phyloP scores from a whole-genome alignment of 1,140 invertebrate genomes.

The Drosophila burlai region DNA sequence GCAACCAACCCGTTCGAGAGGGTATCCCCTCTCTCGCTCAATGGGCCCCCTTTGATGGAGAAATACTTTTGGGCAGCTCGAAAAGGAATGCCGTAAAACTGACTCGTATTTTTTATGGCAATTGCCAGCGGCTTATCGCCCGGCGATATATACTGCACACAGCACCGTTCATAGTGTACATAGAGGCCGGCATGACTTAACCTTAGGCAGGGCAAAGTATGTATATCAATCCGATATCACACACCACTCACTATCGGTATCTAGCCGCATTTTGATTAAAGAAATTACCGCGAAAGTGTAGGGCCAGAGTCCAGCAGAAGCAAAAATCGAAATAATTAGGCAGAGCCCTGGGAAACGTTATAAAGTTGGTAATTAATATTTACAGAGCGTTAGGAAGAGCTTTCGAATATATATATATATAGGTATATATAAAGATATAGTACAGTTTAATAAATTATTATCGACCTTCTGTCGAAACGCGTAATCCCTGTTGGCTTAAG shows the following conservation, averaged over 20 bases:
- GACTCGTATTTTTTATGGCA: conserved; percentile 34
- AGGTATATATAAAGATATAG: too few species aligned
- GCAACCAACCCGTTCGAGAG: conserved; percentile 29
- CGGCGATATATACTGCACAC: background rate
- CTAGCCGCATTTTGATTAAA: conserved; percentile 35
- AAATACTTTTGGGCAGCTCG: conserved; percentile 13
- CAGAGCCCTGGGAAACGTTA: background rate
- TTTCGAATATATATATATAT: too few species aligned
- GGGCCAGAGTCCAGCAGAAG: background rate
- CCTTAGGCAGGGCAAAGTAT: conserved; percentile 23
- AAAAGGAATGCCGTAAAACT: conserved; percentile 27
- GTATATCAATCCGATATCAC: conserved; percentile 43
- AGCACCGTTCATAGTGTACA: background rate
- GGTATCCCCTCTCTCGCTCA: background rate
- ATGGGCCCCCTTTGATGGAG: conserved; percentile 11
- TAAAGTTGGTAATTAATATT: background rate
- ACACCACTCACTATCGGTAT: conserved; percentile 24
- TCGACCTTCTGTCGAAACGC: background rate
- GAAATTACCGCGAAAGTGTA: conserved; percentile 12
- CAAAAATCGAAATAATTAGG: background rate
- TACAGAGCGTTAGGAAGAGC: too few species aligned
- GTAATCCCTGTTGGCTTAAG: conserved; percentile 7
- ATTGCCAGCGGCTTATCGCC: conserved; percentile 39
- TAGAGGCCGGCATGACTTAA: conserved; percentile 20
- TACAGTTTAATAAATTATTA: conserved; percentile 1